Evolutionary conservation across 2,113 vertebrate species (phyloP).

Genomic region (Agapornis roseicollis): DNA sequence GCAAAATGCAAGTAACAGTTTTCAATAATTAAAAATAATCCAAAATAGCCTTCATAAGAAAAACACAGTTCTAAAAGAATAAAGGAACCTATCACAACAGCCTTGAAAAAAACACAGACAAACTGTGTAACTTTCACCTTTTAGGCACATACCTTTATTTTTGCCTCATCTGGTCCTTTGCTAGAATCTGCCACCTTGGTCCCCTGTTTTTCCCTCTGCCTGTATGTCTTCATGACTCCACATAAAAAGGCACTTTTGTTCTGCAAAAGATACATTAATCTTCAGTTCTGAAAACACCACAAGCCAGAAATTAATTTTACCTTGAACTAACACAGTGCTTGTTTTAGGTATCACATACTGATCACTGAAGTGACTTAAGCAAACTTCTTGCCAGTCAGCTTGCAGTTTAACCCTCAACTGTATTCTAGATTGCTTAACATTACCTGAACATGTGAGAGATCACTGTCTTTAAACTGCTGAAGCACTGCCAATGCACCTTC

Average conservation of each 20-base stretch:
- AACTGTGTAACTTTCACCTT: neutral
- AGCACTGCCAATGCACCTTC: slow-evolving; percentile 95
- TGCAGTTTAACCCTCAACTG: neutral
- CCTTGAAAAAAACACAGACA: neutral
- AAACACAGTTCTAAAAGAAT: neutral
- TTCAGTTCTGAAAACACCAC: neutral
- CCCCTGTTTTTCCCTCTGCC: slow-evolving; percentile 98
- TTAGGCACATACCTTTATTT: slow-evolving; percentile 88
- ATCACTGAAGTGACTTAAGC: neutral
- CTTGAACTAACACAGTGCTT: neutral
- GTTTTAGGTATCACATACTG: neutral
- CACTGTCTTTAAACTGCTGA: slow-evolving; percentile 98
- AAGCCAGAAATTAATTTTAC: neutral
- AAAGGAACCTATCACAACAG: neutral
- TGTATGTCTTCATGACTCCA: slow-evolving; percentile 98
- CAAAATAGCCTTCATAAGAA: neutral
- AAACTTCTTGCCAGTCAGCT: neutral
- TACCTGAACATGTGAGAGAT: slow-evolving; percentile 98
- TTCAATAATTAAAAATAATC: neutral
- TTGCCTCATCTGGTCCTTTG: slow-evolving; percentile 97
- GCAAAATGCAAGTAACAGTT: neutral
- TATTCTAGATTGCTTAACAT: slow-evolving; percentile 6
- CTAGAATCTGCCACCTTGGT: slow-evolving; percentile 93
- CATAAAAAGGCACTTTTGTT: slow-evolving; percentile 99
- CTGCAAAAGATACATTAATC: slow-evolving; percentile 67